A percentile compares a stretch with the other conserved stretches of the same genome.
Evolutionary conservation across 2,888 invertebrate genomes (phyloP).

Genomic region (Drosophila kanekoi): DNA sequence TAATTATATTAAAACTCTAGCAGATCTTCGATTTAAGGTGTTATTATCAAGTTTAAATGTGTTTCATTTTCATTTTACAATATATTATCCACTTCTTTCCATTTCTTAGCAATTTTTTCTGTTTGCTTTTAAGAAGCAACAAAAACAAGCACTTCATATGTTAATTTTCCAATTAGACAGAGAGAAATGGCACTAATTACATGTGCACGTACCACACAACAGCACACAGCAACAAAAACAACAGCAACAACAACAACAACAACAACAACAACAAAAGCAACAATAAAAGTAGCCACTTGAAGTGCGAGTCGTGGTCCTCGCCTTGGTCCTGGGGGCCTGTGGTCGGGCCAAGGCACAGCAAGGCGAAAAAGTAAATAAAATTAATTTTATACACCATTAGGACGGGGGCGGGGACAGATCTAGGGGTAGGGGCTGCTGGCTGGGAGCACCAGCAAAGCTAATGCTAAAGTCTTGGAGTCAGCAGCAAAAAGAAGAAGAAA

Average conservation of each 20-base stretch:
- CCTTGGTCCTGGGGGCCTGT: constrained; percentile 31
- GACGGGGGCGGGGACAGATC: not conserved
- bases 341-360: constrained; percentile 18
- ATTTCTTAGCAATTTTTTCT: constrained; percentile 33
- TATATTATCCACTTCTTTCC: constrained; percentile 22
- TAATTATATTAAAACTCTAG: no score
- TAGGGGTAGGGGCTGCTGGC: no score
- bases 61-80: constrained; percentile 15
- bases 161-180: constrained; percentile 79
- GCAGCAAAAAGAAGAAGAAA: constrained; percentile 47
- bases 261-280: constrained; percentile 28
- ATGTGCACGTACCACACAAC: constrained; percentile 65
- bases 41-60: constrained; percentile 20
- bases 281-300: constrained; percentile 76
- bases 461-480: constrained; percentile 58
- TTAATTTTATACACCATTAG: constrained; percentile 66
- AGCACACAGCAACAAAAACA: constrained; percentile 10
- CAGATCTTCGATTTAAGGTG: no score
- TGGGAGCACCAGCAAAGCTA: constrained; percentile 19
- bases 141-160: constrained; percentile 79
- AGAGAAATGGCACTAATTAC: constrained; percentile 79
- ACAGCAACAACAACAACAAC: constrained; percentile 22
- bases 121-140: constrained; percentile 25
- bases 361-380: constrained; percentile 66
- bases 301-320: constrained; percentile 56